phyloP scores from a whole-genome alignment of 1,140 invertebrate species.

The Zaprionus capensis region DNA sequence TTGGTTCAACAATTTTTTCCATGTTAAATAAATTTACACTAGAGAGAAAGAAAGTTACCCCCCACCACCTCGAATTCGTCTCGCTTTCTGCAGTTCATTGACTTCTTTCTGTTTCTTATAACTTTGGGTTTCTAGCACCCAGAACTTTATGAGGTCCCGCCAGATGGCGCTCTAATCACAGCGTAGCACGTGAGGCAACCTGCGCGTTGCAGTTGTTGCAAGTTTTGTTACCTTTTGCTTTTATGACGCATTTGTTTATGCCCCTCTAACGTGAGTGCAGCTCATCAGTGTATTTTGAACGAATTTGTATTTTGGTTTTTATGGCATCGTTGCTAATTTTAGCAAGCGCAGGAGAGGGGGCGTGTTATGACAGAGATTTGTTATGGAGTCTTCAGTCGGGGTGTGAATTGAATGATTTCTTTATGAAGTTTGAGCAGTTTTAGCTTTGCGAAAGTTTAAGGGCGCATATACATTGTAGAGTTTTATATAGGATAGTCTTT shows the following conservation, averaged over 20 bases:
- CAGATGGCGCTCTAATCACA: conserved; percentile 36
- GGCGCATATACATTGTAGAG: too few species aligned
- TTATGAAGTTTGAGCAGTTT: not conserved
- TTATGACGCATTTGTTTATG: conserved; percentile 12
- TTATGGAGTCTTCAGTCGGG: not conserved
- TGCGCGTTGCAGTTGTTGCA: not conserved
- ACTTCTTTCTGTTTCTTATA: conserved; percentile 35
- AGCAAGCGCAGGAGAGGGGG: not conserved
- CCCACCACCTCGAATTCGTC: not conserved
- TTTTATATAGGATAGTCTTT: too few species aligned
- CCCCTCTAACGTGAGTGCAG: conserved; percentile 30
- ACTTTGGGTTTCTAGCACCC: not conserved
- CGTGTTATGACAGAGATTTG: not conserved
- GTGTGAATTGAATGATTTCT: conserved; percentile 8
- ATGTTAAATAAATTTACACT: conserved; percentile 77
- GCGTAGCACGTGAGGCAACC: conserved; percentile 24
- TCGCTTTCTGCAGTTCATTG: conserved; percentile 55
- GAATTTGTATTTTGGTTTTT: conserved; percentile 26
- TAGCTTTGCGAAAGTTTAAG: not conserved
- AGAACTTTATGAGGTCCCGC: conserved; percentile 37
- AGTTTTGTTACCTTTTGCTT: not conserved
- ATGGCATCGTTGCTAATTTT: conserved; percentile 36
- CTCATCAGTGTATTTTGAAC: conserved; percentile 14
- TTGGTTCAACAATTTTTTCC: conserved; percentile 54
- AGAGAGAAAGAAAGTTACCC: conserved; percentile 65